A percentile compares a stretch with the other conserved stretches of the same genome.
These are phyloP conservation scores for Aulostomus chinensis DNA, from an alignment of 2,797 vertebrate species.

Conservation along the genomic window DNA sequence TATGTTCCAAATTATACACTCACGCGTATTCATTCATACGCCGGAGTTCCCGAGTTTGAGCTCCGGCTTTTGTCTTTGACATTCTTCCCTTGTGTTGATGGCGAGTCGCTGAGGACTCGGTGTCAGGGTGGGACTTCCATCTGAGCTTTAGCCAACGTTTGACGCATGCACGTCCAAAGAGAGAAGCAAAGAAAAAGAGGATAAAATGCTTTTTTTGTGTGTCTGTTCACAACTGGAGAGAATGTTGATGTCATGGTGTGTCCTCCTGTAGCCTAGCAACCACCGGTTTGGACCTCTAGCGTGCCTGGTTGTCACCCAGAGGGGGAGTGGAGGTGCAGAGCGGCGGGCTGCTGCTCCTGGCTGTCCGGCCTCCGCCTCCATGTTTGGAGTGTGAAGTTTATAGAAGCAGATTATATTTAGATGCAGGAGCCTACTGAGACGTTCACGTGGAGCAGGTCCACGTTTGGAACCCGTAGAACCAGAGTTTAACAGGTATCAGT, in stretches of 20 bases:
- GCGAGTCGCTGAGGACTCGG: no score
- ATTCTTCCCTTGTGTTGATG: constrained; percentile 4
- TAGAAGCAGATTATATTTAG: constrained; percentile 63
- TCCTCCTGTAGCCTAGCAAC: constrained; percentile 39
- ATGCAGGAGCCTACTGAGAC: no score
- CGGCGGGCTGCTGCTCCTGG: constrained; percentile 29
- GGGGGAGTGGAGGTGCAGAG: constrained; percentile 3
- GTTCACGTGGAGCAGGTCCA: no score
- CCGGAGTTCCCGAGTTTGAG: background rate
- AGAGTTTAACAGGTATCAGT: no score
- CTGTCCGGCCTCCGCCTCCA: constrained; percentile 15
- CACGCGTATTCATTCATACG: constrained; percentile 38
- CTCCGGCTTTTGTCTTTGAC: constrained; percentile 1
- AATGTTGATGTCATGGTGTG: constrained; percentile 19
- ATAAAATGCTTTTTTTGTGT: no score
- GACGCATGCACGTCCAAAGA: background rate
- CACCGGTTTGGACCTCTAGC: constrained; percentile 4
- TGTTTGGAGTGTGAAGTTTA: constrained; percentile 43
- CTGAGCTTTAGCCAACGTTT: constrained; percentile 34
- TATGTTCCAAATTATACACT: constrained; percentile 48
- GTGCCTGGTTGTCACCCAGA: constrained; percentile 25
- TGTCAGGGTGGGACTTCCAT: constrained; percentile 27
- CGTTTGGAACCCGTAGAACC: no score
- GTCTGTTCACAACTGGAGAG: background rate
- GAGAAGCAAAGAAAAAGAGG: background rate